Evolutionary conservation across 2,888 invertebrate species (phyloP).

Genomic region (Thereva unica): DNA sequence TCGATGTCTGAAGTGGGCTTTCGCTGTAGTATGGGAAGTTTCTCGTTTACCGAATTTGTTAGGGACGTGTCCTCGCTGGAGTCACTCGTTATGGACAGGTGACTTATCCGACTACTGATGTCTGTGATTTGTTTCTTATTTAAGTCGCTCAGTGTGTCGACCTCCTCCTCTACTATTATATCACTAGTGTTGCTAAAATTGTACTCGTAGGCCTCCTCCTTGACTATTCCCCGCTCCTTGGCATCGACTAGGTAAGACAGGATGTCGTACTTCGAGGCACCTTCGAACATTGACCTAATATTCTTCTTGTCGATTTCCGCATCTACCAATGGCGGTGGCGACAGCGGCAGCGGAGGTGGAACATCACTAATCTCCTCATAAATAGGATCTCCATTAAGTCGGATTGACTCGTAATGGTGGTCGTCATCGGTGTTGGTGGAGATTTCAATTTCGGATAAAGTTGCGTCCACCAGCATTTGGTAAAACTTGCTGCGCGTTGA

Average conservation of each 20-base stretch:
- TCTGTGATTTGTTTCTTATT: slow-evolving; percentile 61
- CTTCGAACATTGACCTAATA: slow-evolving; percentile 72
- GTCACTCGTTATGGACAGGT: slow-evolving; percentile 80
- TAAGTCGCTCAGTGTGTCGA: slow-evolving; percentile 64
- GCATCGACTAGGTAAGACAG: slow-evolving; percentile 87
- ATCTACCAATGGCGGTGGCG: slow-evolving; percentile 71
- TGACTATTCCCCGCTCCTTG: slow-evolving; percentile 73
- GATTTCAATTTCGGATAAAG: slow-evolving; percentile 69
- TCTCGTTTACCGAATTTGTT: slow-evolving; percentile 64
- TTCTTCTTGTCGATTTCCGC: slow-evolving; percentile 75
- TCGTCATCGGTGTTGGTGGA: slow-evolving; percentile 68
- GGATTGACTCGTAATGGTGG: slow-evolving; percentile 76
- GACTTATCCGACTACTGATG: slow-evolving; percentile 72
- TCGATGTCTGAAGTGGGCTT: slow-evolving; percentile 72
- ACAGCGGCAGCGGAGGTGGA: slow-evolving; percentile 78
- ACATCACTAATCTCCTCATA: slow-evolving; percentile 77
- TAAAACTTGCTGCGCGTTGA: slow-evolving; percentile 73
- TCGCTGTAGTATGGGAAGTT: slow-evolving; percentile 57
- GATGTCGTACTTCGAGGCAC: slow-evolving; percentile 87
- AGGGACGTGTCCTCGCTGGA: slow-evolving; percentile 83
- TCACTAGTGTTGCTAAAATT: slow-evolving; percentile 63
- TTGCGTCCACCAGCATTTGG: slow-evolving; percentile 72
- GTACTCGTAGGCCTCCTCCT: slow-evolving; percentile 72
- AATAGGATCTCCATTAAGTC: slow-evolving; percentile 70
- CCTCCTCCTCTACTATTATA: slow-evolving; percentile 61